Evolutionary conservation across 1,140 invertebrate genomes (phyloP).

Genomic region (Megalonaias nervosa): DNA sequence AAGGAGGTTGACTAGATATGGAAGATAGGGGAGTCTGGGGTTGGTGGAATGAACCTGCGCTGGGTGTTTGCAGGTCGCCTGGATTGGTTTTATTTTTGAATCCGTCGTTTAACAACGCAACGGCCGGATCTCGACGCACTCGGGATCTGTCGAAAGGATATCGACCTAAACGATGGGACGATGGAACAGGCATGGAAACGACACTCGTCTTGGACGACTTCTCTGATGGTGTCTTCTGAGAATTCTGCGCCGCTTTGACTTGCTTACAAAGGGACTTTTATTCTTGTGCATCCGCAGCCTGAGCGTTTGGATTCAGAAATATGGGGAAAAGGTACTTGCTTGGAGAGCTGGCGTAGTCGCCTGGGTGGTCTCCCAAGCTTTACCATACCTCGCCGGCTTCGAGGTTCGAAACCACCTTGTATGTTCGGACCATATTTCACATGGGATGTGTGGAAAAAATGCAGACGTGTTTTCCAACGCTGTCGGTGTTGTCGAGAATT

Average conservation of each 20-base stretch:
- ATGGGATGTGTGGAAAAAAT: neutral
- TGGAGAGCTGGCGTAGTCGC: neutral
- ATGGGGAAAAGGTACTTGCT: neutral
- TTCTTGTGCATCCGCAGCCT: conserved; percentile 2
- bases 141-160: too few relatives aligned
- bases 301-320: neutral
- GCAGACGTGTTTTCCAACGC: conserved; percentile 10
- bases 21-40: too few relatives aligned
- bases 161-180: too few relatives aligned
- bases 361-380: neutral
- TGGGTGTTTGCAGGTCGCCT: too few relatives aligned
- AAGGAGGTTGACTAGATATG: too few relatives aligned
- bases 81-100: too few relatives aligned
- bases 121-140: too few relatives aligned
- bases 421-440: conserved; percentile 3
- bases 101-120: too few relatives aligned
- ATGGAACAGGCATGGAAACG: too few relatives aligned
- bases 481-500: conserved; percentile 11
- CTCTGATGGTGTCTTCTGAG: too few relatives aligned
- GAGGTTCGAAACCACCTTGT: conserved; percentile 18
- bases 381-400: conserved; percentile 1
- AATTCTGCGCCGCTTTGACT: neutral
- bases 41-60: too few relatives aligned
- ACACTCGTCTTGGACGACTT: too few relatives aligned
- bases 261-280: conserved; percentile 6